Percentiles rank a stretch among this genome's conserved stretches.
Conservation (phyloP, 2,113 vertebrate genomes). For the Lophotis ruficrista region DNA sequence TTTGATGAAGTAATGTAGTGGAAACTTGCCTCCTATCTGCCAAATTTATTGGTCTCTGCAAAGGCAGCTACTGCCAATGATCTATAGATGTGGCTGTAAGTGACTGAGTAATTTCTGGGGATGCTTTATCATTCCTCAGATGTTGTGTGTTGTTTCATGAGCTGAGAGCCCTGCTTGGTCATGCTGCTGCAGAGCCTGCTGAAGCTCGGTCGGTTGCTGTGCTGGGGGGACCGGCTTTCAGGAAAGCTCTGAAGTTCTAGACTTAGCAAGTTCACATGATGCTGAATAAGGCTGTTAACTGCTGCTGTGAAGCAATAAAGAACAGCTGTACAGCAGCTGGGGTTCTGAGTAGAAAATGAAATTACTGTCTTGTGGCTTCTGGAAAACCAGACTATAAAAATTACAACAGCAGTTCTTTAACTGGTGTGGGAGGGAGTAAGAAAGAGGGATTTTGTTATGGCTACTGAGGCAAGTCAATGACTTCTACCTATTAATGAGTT, state of each 20-base stretch:
- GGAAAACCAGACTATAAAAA: background rate
- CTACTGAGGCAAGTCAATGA: background rate
- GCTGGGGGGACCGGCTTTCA: background rate
- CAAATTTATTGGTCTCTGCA: background rate
- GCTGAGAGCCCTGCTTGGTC: background rate
- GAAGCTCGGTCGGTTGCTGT: background rate
- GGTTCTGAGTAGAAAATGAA: background rate
- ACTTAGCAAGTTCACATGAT: fast-evolving
- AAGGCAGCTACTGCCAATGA: background rate
- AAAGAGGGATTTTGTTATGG: background rate
- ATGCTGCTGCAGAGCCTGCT: background rate
- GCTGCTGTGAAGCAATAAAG: background rate
- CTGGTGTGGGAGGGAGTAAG: background rate
- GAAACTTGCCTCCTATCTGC: background rate
- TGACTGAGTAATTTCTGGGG: background rate
- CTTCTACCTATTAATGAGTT: background rate
- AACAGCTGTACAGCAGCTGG: conserved; percentile 19
- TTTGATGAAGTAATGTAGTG: background rate
- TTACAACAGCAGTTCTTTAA: background rate
- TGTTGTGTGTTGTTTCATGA: background rate
- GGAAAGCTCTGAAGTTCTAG: background rate
- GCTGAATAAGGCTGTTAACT: background rate
- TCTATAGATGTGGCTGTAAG: background rate
- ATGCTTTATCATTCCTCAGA: background rate
- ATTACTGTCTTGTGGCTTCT: background rate